Percentiles rank a stretch among this genome's conserved stretches.
Evolutionary conservation across 2,888 invertebrate genomes (phyloP).

Genomic region (Netelia fuscicornis): DNA sequence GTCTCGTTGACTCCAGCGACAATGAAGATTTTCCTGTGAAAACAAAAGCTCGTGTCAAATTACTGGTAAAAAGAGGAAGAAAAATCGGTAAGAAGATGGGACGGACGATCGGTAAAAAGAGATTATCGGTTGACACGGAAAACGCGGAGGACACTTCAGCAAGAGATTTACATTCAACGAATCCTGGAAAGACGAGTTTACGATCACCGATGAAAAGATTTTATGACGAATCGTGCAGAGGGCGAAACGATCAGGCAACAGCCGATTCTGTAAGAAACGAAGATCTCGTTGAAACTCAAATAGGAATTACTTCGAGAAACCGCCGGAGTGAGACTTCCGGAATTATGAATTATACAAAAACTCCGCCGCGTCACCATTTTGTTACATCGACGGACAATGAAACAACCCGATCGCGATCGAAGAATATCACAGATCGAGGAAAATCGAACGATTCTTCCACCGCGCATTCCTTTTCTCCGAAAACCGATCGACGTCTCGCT

Average conservation of each 20-base stretch:
- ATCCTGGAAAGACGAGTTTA: conserved; percentile 1
- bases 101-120: conserved; percentile 17
- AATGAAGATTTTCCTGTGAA: conserved; percentile 8
- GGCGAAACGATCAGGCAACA: conserved; percentile 3
- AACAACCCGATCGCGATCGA: background rate
- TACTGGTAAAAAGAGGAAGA: conserved; percentile 35
- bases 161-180: conserved; percentile 15
- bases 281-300: conserved; percentile 36
- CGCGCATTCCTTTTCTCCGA: background rate
- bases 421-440: background rate
- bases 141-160: conserved; percentile 25
- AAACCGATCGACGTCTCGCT: background rate
- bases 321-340: background rate
- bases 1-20: background rate
- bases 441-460: conserved; percentile 1
- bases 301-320: conserved; percentile 22
- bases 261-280: background rate
- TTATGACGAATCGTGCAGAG: conserved; percentile 8
- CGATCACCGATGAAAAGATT: conserved; percentile 31
- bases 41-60: conserved; percentile 17
- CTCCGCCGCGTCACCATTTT: background rate
- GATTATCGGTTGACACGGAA: background rate
- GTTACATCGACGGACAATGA: background rate
- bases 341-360: background rate
- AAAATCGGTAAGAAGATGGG: conserved; percentile 18